Evolutionary conservation across 2,888 invertebrate genomes (phyloP).

Genomic region (Lepidochitona cinerea): DNA sequence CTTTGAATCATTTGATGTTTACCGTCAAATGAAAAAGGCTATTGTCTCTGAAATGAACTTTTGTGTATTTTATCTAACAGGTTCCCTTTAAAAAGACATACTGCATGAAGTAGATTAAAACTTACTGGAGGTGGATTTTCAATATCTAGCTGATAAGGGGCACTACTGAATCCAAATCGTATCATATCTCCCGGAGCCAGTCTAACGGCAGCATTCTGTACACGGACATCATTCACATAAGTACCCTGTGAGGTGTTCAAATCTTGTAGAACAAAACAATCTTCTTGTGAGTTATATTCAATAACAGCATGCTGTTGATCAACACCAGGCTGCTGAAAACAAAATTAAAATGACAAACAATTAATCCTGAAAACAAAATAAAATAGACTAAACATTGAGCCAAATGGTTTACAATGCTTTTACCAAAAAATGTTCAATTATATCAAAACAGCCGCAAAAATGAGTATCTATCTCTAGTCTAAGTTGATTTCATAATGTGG

Average conservation of each 20-base stretch:
- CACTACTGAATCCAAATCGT: conserved; percentile 65
- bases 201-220: conserved; percentile 70
- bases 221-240: conserved; percentile 69
- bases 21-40: too few species aligned
- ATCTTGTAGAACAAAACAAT: conserved; percentile 69
- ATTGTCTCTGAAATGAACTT: too few species aligned
- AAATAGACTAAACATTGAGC: too few species aligned
- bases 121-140: conserved; percentile 58
- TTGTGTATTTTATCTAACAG: too few species aligned
- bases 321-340: conserved; percentile 58
- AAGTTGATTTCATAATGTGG: too few species aligned
- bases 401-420: too few species aligned
- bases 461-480: too few species aligned
- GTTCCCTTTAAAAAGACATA: too few species aligned
- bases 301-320: conserved; percentile 70
- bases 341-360: neutral
- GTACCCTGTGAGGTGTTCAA: conserved; percentile 70
- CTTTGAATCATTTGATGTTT: too few species aligned
- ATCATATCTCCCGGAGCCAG: conserved; percentile 67
- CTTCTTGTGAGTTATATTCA: conserved; percentile 67
- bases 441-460: too few species aligned
- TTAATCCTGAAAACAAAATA: too few species aligned
- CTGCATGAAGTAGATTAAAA: conserved; percentile 7
- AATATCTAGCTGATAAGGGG: conserved; percentile 62
- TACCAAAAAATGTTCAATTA: too few species aligned